Base-by-base conservation (phyloP, 2,797 vertebrate species). In the Hippoglossus hippoglossus region DNA sequence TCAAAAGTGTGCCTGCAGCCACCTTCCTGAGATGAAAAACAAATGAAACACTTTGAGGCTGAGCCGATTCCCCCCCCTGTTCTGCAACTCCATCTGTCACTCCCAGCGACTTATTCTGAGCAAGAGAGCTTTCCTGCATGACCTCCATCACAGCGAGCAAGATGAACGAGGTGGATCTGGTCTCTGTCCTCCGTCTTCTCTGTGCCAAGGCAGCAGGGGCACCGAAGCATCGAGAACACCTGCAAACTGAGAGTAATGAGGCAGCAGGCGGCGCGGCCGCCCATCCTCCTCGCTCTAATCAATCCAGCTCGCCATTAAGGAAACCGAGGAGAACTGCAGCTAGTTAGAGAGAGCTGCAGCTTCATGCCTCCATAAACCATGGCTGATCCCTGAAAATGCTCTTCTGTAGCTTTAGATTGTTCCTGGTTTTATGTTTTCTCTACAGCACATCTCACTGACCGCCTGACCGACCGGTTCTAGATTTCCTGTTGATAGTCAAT, bases 171-270 rank as follows among this genome's bases (percentile, higher is more conserved):
- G 82, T 88, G 88, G 83, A 73, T 80, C 86, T 77, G 86, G 73
- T 90, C 87, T 88, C 87, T 88, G 87, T 92, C 91, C 86, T 93
- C 85, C 73, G 88, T 94, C 92, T 91, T 93, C 81, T 79, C 81
- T 47, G 77, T 85, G 86, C 84, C 88, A 89, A 88, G 81, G 91
- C 88, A 75, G 85, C 85, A 53, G 84, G 78, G 83, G 89, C 86
- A 77, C 81, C 68, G 67, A 74, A 86, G 86, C 85, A 80, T 82
- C 83, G 71, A 90, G 89, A 92, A 92, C 92, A 94, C 92, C 93
- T 94, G 93, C 91, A 87, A 85, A 90, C 83, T 75, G 86, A 94
- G 89, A 93, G 92, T 95, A 94, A 95, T 93, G 93, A 94, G 93
- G 89, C 90, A 82, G 83, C 82, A 34, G 85, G 84, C 81, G 67